Base-by-base conservation (phyloP, 1,140 invertebrate species). In the Drosophila athabasca region DNA sequence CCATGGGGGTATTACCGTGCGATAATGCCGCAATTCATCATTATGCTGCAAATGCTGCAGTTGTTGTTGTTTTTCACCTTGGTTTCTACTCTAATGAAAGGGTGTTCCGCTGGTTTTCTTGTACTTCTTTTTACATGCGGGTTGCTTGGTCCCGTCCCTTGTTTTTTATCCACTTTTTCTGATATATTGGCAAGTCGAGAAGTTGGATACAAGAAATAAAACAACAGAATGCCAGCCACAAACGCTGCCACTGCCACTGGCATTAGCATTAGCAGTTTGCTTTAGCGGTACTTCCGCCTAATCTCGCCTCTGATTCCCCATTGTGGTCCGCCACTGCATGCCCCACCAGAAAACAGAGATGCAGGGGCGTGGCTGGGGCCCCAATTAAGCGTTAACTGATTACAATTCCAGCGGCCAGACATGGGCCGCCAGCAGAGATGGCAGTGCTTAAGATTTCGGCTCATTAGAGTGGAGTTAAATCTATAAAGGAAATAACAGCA, bases 11-110 rank as follows among this genome's bases (percentile, higher is more conserved):
- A 85, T 87, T 81, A 61, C 78, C 70, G 70, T 84, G 79, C 76
- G 79, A 88, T 88, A 88, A 88, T 88, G 67, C 83, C 84, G 83
- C 79, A 89, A 89, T 88, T 88, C 83, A 88, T 88, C 83, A 88
- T 88, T 88, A 88, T 89, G 79, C 67, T 68, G 11, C 8, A 9
- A 19, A 19, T 19, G 17, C 17, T 19, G 17, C 17, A 19, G 17
- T 19, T 19, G 65, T 80, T 52, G 73, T 84, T 77, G 49, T 43
- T 60, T 54, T 29, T 41, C 48, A 62, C 45, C 52, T 72, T 51
- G 50, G 29, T 82, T 59, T 55, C 61, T 53, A 45, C 53, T 52
- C 45, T 87, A 88, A 87, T 89, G 79, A 88, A 89, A 81, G 84
- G 83, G 76, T 39, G 35, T 83, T 88, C 79, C 83, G 75, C 75